Percentiles rank a stretch among this genome's conserved stretches.
Conservation (phyloP, 2,888 invertebrate species). For the Dicyrtoma fusca region DNA sequence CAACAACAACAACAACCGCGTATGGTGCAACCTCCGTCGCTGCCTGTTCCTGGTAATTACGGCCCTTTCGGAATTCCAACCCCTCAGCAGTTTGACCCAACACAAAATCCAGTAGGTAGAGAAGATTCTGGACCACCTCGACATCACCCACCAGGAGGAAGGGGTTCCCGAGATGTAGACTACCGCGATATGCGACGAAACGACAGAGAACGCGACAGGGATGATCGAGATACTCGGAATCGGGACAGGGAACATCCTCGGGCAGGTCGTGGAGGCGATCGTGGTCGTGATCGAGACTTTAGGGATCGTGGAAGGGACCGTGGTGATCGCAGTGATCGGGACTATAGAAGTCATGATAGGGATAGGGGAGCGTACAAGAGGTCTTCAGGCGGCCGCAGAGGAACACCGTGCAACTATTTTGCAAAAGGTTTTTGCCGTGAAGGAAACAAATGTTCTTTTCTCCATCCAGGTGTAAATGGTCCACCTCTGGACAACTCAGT, state of each 20-base stretch:
- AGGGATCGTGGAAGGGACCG: slow-evolving; percentile 26
- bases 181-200: slow-evolving; percentile 17
- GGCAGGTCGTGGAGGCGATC: slow-evolving; percentile 2
- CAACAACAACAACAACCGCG: neutral
- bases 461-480: slow-evolving; percentile 74
- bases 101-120: neutral
- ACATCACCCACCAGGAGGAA: slow-evolving; percentile 2
- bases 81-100: neutral
- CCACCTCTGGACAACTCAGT: slow-evolving; percentile 58
- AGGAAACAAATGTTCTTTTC: slow-evolving; percentile 79
- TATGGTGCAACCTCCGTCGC: too few relatives aligned
- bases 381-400: slow-evolving; percentile 10
- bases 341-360: slow-evolving; percentile 18
- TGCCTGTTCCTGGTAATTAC: neutral
- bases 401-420: slow-evolving; percentile 72
- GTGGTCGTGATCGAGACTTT: slow-evolving; percentile 10
- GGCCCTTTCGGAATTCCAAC: neutral
- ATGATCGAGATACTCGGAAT: slow-evolving; percentile 41
- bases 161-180: slow-evolving; percentile 37
- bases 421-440: slow-evolving; percentile 79
- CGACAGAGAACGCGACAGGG: slow-evolving; percentile 23
- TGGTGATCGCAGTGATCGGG: slow-evolving; percentile 1
- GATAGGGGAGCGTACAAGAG: slow-evolving; percentile 2
- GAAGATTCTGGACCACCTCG: neutral
- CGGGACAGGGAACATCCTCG: slow-evolving; percentile 34